Evolutionary conservation across 2,888 invertebrate genomes (phyloP), one percentile per base, ranked within the genome.

Genomic region (Leptarthrus brevirostris): DNA sequence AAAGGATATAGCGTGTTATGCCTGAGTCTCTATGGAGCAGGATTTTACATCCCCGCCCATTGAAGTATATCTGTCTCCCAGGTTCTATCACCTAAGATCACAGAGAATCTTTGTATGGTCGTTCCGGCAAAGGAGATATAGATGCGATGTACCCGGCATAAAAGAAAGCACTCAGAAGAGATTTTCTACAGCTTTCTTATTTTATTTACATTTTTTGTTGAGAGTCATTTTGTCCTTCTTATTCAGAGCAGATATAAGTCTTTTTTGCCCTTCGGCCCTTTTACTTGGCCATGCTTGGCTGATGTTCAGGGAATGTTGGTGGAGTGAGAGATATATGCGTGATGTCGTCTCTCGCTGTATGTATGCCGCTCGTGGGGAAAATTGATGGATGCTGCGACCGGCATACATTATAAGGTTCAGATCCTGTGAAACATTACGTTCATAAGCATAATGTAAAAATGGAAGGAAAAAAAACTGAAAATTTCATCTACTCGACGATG

Each of bases 351-450:
- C 30, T 47, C 34, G 40, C 18, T 36, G 36, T 40, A 52, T 36
- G 8, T 58, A 53, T 72, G 36, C 64, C 72, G 64, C 54, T 72
- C 47, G 47, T 54, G 64, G 66, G 66, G 72, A 72, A 74, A 72
- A 72, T 72, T 72, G 74, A 74, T 74, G 74, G 52, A 71, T 61
- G 64, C 66, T 74, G 56, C 72, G 74, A 74, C 72, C 74, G 74
- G 74, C 74, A 74, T 74, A 74, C 72, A 74, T 72, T 72, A 74
- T 72, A 74, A 66, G 72, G 74, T 64, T 74, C 74, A 74, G 61
- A 66, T 14, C 54, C 64, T 74, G 58, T 74, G 72, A 74, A 74
- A 74, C 72, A 74, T 74, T 74, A 74, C 72, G 54, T 66, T 74
- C 72, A 74, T 74, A 74, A 74, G 66, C 56, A 64, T 54, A 74